Evolutionary conservation across 2,113 vertebrate species (phyloP), one percentile per base, ranked within the genome.

Genomic region (Junco hyemalis): DNA sequence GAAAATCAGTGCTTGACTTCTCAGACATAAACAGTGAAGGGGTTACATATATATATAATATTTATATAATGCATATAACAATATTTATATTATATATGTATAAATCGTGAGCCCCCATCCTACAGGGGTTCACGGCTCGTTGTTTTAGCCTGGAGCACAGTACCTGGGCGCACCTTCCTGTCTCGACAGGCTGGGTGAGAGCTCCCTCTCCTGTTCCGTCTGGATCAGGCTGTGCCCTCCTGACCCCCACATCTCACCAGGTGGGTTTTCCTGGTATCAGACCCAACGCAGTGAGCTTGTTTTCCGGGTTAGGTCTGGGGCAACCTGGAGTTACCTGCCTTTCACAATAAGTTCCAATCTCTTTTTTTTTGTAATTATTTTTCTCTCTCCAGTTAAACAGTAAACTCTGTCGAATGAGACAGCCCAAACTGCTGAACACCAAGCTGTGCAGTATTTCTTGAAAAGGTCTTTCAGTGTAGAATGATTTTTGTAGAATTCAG

Each of bases 121-220:
- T n/a, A 5, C 64, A 61, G 51, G 38, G 18, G 18, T 45, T 80
- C 53, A 26, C 14, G n/a, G 35, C 33, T 70, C 26, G 2, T 12
- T 42, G 44, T 79, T 42, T 86, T 3, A 73, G 8, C 24, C 40
- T 19, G 25, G n/a, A 42, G 45, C 13, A 14, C 38, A 50, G 14
- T 31, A 96, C 92, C 86, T 94, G 93, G 54, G 48, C 56, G 2
- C 86, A 96, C 80, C 90, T 93, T 92, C 17, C 18, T 0, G 1
- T 21, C 57, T 53, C 22, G 4, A 53, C 86, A 65, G 80, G 12
- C 65, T 94, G 79, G 74, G 15, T 92, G 72, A 95, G 90, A 92
- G 93, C 95, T 96, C 95, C 93, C 90, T 33, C 94, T 96, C 88
- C 95, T 84, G 92, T 95, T 88, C 63, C 40, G 28, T 29, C 56